Percentiles rank a stretch among this genome's conserved stretches.
Evolutionary conservation across 23 tunicate genomes (phyloP).

Genomic region (Clavelina lepadiformis): DNA sequence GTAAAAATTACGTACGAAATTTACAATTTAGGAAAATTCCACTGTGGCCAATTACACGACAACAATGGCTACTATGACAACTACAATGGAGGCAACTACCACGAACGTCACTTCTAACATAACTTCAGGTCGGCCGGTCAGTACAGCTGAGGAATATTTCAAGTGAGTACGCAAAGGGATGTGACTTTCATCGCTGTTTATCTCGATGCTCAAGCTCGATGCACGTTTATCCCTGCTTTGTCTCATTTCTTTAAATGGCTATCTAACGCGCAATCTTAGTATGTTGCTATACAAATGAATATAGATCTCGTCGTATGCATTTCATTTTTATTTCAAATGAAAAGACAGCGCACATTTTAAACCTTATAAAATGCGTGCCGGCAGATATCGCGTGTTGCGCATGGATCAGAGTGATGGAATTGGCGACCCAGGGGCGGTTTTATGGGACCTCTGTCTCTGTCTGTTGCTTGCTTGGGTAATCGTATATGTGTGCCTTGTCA

Average conservation of each 20-base stretch:
- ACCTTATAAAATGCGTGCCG: too few species aligned
- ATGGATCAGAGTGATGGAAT: constrained; percentile 58
- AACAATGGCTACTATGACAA: constrained; percentile 3
- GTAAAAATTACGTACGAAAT: too few species aligned
- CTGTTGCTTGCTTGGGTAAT: constrained; percentile 67
- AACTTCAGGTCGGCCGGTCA: constrained; percentile 5
- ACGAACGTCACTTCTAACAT: neutral
- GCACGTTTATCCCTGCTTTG: too few species aligned
- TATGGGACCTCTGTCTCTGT: constrained; percentile 77
- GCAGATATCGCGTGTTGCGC: constrained; percentile 65
- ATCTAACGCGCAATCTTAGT: neutral
- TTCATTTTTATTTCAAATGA: neutral
- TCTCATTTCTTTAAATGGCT: too few species aligned
- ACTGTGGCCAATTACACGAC: neutral
- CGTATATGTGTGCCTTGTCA: constrained; percentile 55
- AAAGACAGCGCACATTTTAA: neutral
- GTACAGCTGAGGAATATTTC: constrained; percentile 69
- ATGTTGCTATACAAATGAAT: too few species aligned
- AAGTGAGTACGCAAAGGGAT: constrained; percentile 49
- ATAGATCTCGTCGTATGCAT: too few species aligned
- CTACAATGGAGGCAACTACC: neutral
- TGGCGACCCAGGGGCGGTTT: constrained; percentile 62
- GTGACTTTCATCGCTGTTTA: neutral
- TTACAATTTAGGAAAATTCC: neutral
- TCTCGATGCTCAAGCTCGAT: too few species aligned